phyloP scores from a whole-genome alignment of 2,888 invertebrate genomes.

The Spodoptera picta region DNA sequence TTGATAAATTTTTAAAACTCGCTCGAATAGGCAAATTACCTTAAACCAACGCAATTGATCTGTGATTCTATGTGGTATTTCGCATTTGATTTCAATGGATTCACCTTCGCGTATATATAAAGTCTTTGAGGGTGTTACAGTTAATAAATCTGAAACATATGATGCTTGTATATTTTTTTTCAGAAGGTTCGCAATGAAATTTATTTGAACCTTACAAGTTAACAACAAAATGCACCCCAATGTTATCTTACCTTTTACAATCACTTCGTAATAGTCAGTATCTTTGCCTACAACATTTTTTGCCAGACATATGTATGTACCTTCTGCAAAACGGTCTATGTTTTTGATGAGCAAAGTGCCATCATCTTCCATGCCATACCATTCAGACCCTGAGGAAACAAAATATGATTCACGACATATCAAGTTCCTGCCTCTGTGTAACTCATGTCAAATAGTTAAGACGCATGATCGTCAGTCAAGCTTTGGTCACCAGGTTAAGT shows the following conservation, averaged over 20 bases:
- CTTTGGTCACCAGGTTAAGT: too few relatives aligned
- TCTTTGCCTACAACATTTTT: slow-evolving; percentile 60
- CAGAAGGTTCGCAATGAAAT: too few relatives aligned
- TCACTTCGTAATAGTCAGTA: slow-evolving; percentile 56
- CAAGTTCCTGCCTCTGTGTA: too few relatives aligned
- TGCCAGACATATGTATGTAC: slow-evolving; percentile 67
- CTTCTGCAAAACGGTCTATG: slow-evolving; percentile 54
- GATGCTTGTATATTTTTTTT: too few relatives aligned
- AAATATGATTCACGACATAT: not conserved
- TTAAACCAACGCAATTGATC: slow-evolving; percentile 71
- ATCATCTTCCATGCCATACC: slow-evolving; percentile 64
- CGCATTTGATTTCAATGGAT: slow-evolving; percentile 58
- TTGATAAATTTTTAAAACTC: not conserved
- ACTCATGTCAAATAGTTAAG: too few relatives aligned
- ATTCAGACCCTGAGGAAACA: slow-evolving; percentile 62
- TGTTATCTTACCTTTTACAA: slow-evolving; percentile 62
- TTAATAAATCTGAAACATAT: too few relatives aligned
- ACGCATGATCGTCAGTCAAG: too few relatives aligned
- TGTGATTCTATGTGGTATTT: slow-evolving; percentile 53
- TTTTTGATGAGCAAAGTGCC: slow-evolving; percentile 69
- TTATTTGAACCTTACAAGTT: too few relatives aligned
- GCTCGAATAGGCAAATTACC: slow-evolving; percentile 53
- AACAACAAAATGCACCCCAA: too few relatives aligned
- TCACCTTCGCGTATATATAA: slow-evolving; percentile 54
- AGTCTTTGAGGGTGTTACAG: slow-evolving; percentile 21